phyloP scores from a whole-genome alignment of 2,113 vertebrate species.

The Cyprinodon tularosa region DNA sequence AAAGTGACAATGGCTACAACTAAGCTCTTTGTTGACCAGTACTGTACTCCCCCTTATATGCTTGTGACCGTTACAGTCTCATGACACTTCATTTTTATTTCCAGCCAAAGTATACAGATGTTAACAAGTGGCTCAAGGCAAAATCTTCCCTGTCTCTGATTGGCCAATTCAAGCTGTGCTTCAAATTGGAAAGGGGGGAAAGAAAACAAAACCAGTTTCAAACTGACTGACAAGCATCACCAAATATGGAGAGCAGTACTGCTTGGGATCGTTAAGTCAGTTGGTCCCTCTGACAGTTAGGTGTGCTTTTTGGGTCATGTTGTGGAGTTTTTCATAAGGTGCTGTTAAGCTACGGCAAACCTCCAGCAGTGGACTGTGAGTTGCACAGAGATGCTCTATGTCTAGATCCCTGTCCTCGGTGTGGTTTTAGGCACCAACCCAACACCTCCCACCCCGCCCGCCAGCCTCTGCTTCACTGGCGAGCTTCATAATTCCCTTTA shows the following conservation, averaged over 20 bases:
- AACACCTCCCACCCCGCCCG: slow-evolving; percentile 53
- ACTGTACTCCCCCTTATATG: slow-evolving; percentile 11
- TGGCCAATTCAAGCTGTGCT: slow-evolving; percentile 47
- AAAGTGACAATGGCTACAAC: neutral
- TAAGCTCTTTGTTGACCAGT: slow-evolving; percentile 27
- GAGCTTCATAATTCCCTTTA: slow-evolving; percentile 59
- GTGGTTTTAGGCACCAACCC: slow-evolving; percentile 79
- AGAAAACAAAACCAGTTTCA: slow-evolving; percentile 14
- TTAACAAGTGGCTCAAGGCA: slow-evolving; percentile 32
- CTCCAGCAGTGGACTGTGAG: slow-evolving; percentile 62
- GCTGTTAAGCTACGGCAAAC: slow-evolving; percentile 63
- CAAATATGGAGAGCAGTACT: slow-evolving; percentile 58
- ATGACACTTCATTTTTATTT: slow-evolving; percentile 52
- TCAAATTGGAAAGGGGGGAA: slow-evolving; percentile 4
- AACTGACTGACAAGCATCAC: slow-evolving; percentile 47
- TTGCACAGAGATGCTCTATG: slow-evolving; percentile 77
- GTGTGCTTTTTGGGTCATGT: slow-evolving; percentile 68
- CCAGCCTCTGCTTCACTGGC: slow-evolving; percentile 53
- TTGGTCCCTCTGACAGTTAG: slow-evolving; percentile 69
- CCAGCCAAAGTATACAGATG: slow-evolving; percentile 22
- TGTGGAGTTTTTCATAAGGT: slow-evolving; percentile 61
- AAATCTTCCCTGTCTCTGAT: slow-evolving; percentile 49
- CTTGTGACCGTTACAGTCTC: slow-evolving; percentile 39
- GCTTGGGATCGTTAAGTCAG: slow-evolving; percentile 54
- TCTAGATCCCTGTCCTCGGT: slow-evolving; percentile 66